phyloP scores from a whole-genome alignment of 2,888 invertebrate species.

The Athalia rosae region DNA sequence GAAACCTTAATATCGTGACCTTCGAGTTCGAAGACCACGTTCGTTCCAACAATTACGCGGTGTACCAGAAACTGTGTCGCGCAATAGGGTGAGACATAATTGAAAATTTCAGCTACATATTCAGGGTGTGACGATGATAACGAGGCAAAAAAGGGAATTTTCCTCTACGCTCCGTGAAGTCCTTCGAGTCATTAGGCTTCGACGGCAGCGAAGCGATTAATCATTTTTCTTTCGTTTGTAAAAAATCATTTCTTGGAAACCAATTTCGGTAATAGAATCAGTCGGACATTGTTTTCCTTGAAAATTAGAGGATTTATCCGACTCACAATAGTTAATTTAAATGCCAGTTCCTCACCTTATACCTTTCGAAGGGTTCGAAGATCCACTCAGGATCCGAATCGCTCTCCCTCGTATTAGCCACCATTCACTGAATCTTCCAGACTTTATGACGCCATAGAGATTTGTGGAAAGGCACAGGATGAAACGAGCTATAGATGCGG shows the following conservation, averaged over 20 bases:
- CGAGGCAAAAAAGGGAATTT: no score
- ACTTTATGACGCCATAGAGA: constrained; percentile 23
- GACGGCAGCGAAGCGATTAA: neutral
- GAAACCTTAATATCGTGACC: constrained; percentile 27
- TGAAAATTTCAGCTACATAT: no score
- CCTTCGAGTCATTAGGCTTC: neutral
- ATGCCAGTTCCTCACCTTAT: neutral
- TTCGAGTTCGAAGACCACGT: neutral
- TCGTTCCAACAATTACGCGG: neutral
- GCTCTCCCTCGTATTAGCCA: neutral
- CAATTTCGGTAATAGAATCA: neutral
- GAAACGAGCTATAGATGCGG: constrained; percentile 5
- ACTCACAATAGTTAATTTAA: constrained; percentile 2
- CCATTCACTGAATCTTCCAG: constrained; percentile 15
- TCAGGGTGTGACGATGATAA: no score
- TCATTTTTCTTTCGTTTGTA: neutral
- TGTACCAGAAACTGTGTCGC: no score
- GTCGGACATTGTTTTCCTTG: neutral
- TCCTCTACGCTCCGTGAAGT: neutral
- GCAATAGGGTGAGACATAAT: no score
- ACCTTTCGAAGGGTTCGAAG: constrained; percentile 9
- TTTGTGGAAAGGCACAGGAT: constrained; percentile 16
- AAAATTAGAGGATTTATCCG: constrained; percentile 2
- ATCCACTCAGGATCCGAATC: constrained; percentile 21
- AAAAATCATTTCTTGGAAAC: neutral